A percentile compares a stretch with the other conserved stretches of the same genome.
Conservation (phyloP, 2,113 vertebrate species). For the Melanostigma gelatinosum region DNA sequence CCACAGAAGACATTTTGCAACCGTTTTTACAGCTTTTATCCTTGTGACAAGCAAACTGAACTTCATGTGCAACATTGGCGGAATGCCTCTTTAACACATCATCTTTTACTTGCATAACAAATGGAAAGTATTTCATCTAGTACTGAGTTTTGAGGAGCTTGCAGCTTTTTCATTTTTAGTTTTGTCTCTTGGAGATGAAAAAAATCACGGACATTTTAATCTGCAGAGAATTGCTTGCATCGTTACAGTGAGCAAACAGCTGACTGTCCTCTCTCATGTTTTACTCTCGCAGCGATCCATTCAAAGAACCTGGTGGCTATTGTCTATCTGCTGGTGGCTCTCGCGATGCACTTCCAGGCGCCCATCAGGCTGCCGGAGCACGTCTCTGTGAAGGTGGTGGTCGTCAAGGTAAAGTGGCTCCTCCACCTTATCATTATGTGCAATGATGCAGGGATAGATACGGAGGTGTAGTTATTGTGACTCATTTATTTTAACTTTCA, state of each 20-base stretch:
- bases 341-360: slow-evolving; percentile 93
- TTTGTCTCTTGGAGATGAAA: background rate
- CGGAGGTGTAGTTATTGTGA: background rate
- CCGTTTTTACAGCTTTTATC: background rate
- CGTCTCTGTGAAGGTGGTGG: slow-evolving; percentile 91
- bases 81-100: background rate
- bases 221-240: background rate
- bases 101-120: slow-evolving; percentile 5
- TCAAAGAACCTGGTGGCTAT: slow-evolving; percentile 94
- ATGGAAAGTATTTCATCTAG: background rate
- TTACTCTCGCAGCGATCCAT: slow-evolving; percentile 87
- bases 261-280: background rate
- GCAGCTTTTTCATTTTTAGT: background rate
- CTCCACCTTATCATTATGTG: background rate
- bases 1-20: background rate
- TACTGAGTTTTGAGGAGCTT: background rate
- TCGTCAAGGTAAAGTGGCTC: slow-evolving; percentile 87
- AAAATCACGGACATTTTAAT: background rate
- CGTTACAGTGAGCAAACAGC: background rate
- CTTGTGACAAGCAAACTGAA: background rate
- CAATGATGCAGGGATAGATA: background rate
- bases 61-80: background rate
- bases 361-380: slow-evolving; percentile 94
- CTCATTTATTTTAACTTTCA: background rate
- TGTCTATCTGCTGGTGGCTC: slow-evolving; percentile 90